These are phyloP conservation scores for Trogon surrucura DNA, from an alignment of 2,113 vertebrate species.

Conservation along the genomic window DNA sequence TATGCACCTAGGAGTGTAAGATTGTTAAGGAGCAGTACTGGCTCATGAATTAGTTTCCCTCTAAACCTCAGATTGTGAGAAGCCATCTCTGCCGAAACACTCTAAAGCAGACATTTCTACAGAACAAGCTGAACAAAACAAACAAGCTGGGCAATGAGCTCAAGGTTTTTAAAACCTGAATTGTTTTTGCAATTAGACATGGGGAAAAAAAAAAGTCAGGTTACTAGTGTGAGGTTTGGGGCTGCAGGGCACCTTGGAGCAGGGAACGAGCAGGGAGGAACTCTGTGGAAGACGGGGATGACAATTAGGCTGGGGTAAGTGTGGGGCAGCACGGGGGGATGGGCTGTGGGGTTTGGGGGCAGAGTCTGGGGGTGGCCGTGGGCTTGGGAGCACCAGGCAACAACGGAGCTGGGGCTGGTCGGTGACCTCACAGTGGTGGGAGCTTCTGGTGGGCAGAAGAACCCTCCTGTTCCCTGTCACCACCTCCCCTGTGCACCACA, in stretches of 20 bases:
- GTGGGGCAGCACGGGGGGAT: neutral
- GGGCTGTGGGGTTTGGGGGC: neutral
- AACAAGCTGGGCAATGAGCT: rapidly evolving
- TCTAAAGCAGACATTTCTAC: neutral
- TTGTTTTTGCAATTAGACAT: neutral
- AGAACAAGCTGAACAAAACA: neutral
- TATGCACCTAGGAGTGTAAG: neutral
- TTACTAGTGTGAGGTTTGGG: neutral
- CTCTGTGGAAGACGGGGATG: rapidly evolving
- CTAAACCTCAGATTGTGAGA: neutral
- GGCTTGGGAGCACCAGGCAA: neutral
- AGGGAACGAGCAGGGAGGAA: neutral
- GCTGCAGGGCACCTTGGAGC: rapidly evolving
- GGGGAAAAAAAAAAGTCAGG: rapidly evolving
- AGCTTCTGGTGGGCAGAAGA: neutral
- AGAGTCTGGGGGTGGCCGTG: no score
- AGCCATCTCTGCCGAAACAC: neutral
- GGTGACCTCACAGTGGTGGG: neutral
- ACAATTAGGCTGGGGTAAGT: no score
- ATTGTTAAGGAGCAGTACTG: neutral
- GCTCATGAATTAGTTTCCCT: neutral
- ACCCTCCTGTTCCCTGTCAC: neutral
- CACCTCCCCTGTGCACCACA: neutral
- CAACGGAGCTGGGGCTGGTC: no score
- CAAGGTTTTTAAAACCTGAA: neutral